A percentile compares a stretch with the other conserved stretches of the same genome.
Evolutionary conservation across 2,113 vertebrate species (phyloP).

Genomic region (Seriola quinqueradiata): DNA sequence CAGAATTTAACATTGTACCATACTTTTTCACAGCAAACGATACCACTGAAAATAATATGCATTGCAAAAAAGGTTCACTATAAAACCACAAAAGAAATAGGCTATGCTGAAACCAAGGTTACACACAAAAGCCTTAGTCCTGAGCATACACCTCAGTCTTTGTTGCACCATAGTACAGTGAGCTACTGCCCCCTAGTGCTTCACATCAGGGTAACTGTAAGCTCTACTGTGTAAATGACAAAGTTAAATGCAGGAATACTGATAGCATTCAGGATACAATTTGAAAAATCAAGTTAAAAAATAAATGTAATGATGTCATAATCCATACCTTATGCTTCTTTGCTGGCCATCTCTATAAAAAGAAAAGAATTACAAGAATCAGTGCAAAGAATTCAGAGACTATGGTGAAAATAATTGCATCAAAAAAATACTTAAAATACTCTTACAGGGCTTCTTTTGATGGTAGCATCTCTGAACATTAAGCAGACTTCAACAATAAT

Average conservation of each 20-base stretch:
- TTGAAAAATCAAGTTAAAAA: background rate
- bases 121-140: slow-evolving; percentile 66
- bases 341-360: slow-evolving; percentile 73
- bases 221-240: background rate
- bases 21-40: slow-evolving; percentile 51
- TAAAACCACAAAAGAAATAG: slow-evolving; percentile 63
- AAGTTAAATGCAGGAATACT: background rate
- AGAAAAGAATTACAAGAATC: slow-evolving; percentile 29
- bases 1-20: slow-evolving; percentile 55
- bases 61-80: slow-evolving; percentile 54
- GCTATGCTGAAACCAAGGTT: slow-evolving; percentile 62
- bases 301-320: slow-evolving; percentile 4
- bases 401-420: background rate
- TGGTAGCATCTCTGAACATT: slow-evolving; percentile 89
- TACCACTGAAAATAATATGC: slow-evolving; percentile 58
- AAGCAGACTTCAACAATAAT: slow-evolving; percentile 90
- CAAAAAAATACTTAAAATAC: background rate
- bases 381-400: slow-evolving; percentile 13
- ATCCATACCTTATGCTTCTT: slow-evolving; percentile 77
- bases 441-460: slow-evolving; percentile 87
- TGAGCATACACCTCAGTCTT: slow-evolving; percentile 58
- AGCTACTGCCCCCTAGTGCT: slow-evolving; percentile 86
- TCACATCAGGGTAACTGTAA: background rate
- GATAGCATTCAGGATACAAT: background rate
- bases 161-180: slow-evolving; percentile 73